phyloP scores from a whole-genome alignment of 2,113 vertebrate genomes.

The Microtus pennsylvanicus region DNA sequence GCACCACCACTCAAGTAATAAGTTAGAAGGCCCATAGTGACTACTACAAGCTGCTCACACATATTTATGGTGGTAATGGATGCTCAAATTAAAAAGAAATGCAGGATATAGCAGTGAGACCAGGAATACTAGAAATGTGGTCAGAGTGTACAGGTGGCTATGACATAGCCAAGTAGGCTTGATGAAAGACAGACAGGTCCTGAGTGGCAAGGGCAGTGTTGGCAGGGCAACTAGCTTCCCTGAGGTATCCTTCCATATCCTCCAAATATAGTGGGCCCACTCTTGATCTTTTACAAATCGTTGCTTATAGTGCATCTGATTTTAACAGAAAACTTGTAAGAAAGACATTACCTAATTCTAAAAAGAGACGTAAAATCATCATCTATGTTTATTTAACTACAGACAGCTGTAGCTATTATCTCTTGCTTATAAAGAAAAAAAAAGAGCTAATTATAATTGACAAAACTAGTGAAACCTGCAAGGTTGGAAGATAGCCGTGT shows the following conservation, averaged over 20 bases:
- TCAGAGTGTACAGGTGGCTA: not conserved
- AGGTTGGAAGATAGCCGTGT: not conserved
- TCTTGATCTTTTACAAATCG: not conserved
- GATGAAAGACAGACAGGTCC: no score
- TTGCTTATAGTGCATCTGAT: not conserved
- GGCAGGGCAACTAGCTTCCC: not conserved
- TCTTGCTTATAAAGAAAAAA: not conserved
- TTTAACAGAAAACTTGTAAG: not conserved
- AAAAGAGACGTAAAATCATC: not conserved
- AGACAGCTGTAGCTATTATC: not conserved
- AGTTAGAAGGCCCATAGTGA: not conserved
- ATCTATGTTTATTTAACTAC: not conserved
- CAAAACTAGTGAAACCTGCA: not conserved
- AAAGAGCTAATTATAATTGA: not conserved
- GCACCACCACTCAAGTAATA: not conserved
- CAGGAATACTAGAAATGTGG: not conserved
- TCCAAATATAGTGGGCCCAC: not conserved
- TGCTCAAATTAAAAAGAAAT: not conserved
- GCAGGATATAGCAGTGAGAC: not conserved
- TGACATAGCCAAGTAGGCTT: not conserved
- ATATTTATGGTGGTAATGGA: not conserved
- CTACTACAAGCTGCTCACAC: not conserved
- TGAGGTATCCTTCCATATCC: not conserved
- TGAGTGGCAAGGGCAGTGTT: not conserved
- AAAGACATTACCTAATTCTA: not conserved